Conservation (phyloP, 2,113 vertebrate species). For the Lipophrys pholis region DNA sequence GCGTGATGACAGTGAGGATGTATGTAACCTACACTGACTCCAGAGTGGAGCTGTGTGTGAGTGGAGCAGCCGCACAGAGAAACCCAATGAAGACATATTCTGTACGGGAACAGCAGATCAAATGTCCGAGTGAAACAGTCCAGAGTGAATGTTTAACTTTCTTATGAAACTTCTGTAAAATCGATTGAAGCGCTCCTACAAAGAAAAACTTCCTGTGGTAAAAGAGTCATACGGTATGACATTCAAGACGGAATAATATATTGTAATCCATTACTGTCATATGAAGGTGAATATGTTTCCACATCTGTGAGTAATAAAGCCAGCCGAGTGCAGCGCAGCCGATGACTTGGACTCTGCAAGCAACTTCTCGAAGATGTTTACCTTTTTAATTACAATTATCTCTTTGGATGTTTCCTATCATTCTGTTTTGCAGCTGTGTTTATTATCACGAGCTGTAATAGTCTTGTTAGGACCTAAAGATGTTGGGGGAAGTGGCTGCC, state of each 20-base stretch:
- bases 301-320: conserved; percentile 72
- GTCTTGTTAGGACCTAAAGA: background rate
- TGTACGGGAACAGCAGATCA: conserved; percentile 26
- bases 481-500: too few relatives aligned
- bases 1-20: conserved; percentile 33
- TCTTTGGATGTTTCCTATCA: conserved; percentile 22
- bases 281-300: conserved; percentile 64
- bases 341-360: background rate
- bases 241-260: conserved; percentile 46
- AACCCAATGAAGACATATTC: background rate
- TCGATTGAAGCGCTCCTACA: conserved; percentile 34
- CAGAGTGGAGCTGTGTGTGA: background rate
- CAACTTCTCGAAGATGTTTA: conserved; percentile 38
- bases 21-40: conserved; percentile 12
- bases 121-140: conserved; percentile 31
- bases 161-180: conserved; percentile 51
- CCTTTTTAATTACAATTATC: conserved; percentile 47
- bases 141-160: conserved; percentile 25
- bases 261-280: conserved; percentile 50
- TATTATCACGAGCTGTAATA: background rate
- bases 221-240: conserved; percentile 37
- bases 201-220: conserved; percentile 42
- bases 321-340: conserved; percentile 23
- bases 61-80: background rate
- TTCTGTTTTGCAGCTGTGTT: conserved; percentile 34